Percentiles rank a stretch among this genome's conserved stretches.
Conservation (phyloP, 2,797 vertebrate genomes). For the Ataeniobius toweri region DNA sequence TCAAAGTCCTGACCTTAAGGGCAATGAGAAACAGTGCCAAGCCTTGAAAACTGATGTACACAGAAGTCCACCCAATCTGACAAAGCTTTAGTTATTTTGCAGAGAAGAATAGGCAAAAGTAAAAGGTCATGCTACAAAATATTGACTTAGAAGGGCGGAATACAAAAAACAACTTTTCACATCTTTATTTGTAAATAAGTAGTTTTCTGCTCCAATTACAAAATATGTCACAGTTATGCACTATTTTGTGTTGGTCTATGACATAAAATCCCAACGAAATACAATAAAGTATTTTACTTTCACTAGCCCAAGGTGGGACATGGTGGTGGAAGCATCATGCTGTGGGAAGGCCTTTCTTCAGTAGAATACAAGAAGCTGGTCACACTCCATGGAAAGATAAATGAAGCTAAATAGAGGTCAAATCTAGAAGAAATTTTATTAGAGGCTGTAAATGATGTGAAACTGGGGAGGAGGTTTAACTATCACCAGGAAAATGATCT, state of each 20-base stretch:
- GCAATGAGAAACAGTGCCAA: not conserved
- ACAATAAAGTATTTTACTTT: not conserved
- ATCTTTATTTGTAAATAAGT: not conserved
- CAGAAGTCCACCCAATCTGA: no score
- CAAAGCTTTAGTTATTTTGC: no score
- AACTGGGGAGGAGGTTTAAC: not conserved
- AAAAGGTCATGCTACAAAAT: no score
- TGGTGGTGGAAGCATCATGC: not conserved
- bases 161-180: not conserved
- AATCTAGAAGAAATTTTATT: not conserved
- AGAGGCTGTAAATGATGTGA: not conserved
- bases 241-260: not conserved
- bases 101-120: no score
- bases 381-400: not conserved
- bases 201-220: not conserved
- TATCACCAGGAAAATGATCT: not conserved
- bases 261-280: not conserved
- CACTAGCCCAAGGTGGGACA: not conserved
- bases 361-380: not conserved
- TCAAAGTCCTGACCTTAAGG: not conserved
- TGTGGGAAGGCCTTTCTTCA: not conserved
- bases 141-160: no score
- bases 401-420: not conserved
- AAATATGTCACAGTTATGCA: not conserved
- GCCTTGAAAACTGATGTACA: not conserved